phyloP scores from a whole-genome alignment of 2,113 vertebrate genomes.

The Tamias sibiricus region DNA sequence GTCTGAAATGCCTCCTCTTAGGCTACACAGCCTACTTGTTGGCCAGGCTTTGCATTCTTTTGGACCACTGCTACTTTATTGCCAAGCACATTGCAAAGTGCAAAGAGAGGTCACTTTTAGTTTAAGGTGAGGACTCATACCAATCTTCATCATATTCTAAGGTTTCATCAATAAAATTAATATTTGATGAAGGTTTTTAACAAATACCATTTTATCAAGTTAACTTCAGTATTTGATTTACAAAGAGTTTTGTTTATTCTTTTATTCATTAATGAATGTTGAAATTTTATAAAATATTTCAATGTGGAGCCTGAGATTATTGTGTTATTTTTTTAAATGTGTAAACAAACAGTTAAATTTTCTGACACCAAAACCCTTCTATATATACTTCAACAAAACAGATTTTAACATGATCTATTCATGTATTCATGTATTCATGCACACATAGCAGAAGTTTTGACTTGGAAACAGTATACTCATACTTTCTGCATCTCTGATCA shows the following conservation, averaged over 20 bases:
- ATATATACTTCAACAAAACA: neutral
- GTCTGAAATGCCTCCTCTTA: neutral
- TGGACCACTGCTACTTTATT: neutral
- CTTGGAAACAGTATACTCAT: neutral
- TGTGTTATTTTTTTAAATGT: neutral
- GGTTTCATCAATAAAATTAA: neutral
- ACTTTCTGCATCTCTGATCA: neutral
- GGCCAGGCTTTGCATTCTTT: no score
- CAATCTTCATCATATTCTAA: neutral
- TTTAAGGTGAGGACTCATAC: neutral
- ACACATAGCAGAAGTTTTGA: neutral
- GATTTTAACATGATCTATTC: neutral
- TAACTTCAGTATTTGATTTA: neutral
- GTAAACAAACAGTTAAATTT: neutral
- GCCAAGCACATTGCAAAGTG: neutral
- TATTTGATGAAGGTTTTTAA: neutral
- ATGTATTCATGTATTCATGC: no score
- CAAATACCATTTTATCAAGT: neutral
- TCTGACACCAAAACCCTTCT: neutral
- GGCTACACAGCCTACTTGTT: accelerated
- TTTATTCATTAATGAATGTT: neutral
- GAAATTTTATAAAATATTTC: neutral
- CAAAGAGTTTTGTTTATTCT: neutral
- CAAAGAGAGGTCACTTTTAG: neutral
- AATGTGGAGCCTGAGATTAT: neutral